Evolutionary conservation across 2,113 vertebrate species (phyloP).

Genomic region (Hyla sarda): DNA sequence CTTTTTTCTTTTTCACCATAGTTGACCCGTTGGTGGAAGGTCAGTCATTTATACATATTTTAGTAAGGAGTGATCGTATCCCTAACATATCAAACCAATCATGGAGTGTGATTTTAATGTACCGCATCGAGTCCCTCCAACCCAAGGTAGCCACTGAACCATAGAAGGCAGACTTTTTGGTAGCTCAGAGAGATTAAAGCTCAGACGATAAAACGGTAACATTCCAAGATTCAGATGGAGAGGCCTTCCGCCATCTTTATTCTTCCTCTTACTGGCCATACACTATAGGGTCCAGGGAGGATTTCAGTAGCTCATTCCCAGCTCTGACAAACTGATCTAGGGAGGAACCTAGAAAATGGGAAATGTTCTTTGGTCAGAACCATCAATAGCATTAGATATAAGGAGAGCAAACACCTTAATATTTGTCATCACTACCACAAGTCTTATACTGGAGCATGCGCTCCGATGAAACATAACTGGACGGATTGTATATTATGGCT

Average conservation of each 20-base stretch:
- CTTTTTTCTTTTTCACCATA: no score
- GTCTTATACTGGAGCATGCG: background rate
- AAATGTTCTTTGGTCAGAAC: background rate
- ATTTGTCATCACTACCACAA: background rate
- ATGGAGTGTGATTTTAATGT: no score
- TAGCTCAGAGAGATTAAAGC: no score
- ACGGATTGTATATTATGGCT: no score
- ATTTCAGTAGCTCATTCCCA: conserved; percentile 52
- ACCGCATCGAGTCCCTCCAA: no score
- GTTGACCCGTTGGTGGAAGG: no score
- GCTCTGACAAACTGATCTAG: background rate
- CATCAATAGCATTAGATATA: background rate
- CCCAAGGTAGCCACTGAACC: no score
- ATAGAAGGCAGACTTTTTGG: background rate
- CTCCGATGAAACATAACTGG: no score
- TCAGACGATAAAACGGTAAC: background rate
- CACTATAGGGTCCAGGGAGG: background rate
- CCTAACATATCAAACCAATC: no score
- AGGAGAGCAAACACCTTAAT: background rate
- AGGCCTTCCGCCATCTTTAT: background rate
- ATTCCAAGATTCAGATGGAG: background rate
- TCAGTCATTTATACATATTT: no score
- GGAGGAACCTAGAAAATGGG: background rate
- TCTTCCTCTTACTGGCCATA: conserved; percentile 15
- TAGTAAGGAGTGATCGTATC: no score